These are phyloP conservation scores for Tortricodes alternella DNA, from an alignment of 2,888 invertebrate species.

Conservation along the genomic window DNA sequence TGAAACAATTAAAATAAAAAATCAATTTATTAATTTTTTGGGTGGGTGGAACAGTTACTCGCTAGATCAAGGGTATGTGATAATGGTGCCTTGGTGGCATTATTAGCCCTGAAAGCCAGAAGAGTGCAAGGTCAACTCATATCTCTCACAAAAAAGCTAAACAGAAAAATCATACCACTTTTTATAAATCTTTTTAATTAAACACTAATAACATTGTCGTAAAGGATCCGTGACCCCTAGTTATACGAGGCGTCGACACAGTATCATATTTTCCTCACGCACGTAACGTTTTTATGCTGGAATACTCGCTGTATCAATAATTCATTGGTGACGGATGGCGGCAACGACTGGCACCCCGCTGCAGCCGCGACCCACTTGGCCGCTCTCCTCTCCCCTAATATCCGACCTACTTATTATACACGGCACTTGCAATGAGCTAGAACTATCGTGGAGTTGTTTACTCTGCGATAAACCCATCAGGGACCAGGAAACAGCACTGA, in stretches of 20 bases:
- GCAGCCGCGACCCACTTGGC: conserved; percentile 64
- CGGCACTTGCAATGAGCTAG: conserved; percentile 47
- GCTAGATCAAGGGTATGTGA: too few relatives aligned
- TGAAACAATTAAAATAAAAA: too few relatives aligned
- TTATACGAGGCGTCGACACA: conserved; percentile 8
- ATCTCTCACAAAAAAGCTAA: too few relatives aligned
- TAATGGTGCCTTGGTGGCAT: too few relatives aligned
- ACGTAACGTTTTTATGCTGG: conserved; percentile 23
- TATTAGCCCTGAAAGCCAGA: too few relatives aligned
- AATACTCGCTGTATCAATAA: conserved; percentile 32
- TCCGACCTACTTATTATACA: conserved; percentile 69
- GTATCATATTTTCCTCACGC: conserved; percentile 23
- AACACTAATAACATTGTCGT: background rate
- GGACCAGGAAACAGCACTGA: conserved; percentile 17
- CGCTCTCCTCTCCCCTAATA: conserved; percentile 71
- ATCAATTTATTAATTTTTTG: too few relatives aligned
- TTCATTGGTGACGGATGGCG: conserved; percentile 38
- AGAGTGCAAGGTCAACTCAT: too few relatives aligned
- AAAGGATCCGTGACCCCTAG: background rate
- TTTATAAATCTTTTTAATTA: too few relatives aligned
- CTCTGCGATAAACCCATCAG: background rate
- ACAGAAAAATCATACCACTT: too few relatives aligned
- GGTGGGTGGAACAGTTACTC: too few relatives aligned
- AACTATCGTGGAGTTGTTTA: conserved; percentile 7
- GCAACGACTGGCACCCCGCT: conserved; percentile 33